Evolutionary conservation across 2,113 vertebrate species (phyloP).

Genomic region (Laticauda laticaudata): DNA sequence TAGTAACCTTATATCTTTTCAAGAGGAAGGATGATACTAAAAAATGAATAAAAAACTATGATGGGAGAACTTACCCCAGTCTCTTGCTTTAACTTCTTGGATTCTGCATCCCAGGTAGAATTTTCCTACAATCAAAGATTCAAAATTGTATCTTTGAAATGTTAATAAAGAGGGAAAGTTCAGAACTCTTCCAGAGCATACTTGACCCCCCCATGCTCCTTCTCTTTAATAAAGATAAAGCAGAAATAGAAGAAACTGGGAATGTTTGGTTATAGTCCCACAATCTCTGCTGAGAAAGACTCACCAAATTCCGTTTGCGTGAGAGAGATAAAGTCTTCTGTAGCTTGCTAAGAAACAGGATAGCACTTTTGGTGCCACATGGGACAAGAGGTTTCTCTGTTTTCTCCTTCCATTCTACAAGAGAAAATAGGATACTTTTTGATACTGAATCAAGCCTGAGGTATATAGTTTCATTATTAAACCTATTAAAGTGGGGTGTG

Average conservation of each 20-base stretch:
- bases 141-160: no score
- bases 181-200: background rate
- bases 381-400: slow-evolving; percentile 55
- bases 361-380: slow-evolving; percentile 69
- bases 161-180: background rate
- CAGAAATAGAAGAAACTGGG: background rate
- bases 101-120: slow-evolving; percentile 40
- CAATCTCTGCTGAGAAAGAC: background rate
- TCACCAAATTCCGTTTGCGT: slow-evolving; percentile 71
- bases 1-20: background rate
- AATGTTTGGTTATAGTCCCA: background rate
- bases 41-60: background rate
- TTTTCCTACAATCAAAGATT: slow-evolving; percentile 30
- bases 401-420: slow-evolving; percentile 57
- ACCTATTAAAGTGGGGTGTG: background rate
- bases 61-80: slow-evolving; percentile 32
- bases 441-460: background rate
- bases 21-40: background rate
- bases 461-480: background rate
- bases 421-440: background rate
- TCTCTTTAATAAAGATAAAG: background rate
- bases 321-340: slow-evolving; percentile 78
- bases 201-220: background rate
- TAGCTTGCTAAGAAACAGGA: slow-evolving; percentile 89
- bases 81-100: slow-evolving; percentile 38